Conservation (phyloP, 23 tunicate species). For the Phallusia fumigata region DNA sequence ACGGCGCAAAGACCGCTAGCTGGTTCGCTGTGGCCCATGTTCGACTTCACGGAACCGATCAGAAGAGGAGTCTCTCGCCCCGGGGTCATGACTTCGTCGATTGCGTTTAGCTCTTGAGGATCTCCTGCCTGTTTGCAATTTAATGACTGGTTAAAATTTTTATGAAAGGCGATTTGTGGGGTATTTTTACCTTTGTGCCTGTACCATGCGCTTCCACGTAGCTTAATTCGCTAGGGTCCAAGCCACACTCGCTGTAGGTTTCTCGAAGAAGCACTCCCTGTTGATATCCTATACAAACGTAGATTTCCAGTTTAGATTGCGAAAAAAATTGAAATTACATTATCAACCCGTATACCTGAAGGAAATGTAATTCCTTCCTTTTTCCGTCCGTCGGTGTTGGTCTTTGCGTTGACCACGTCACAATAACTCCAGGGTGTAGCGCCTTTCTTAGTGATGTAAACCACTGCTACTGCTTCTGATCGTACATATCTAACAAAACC, state of each 20-base stretch:
- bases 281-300: conserved; percentile 16
- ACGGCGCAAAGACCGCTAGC: conserved; percentile 27
- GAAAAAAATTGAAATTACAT: no score
- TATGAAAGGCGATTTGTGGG: no score
- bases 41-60: conserved; percentile 34
- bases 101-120: conserved; percentile 34
- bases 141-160: not conserved
- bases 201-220: conserved; percentile 49
- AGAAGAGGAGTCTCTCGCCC: conserved; percentile 16
- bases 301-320: no score
- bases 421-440: conserved; percentile 12
- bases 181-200: conserved; percentile 20
- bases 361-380: conserved; percentile 38
- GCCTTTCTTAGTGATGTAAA: not conserved
- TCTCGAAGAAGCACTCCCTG: conserved; percentile 5
- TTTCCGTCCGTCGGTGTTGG: conserved; percentile 16
- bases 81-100: conserved; percentile 21
- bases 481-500: conserved; percentile 9
- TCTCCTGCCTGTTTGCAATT: conserved; percentile 19
- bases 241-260: conserved; percentile 23
- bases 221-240: conserved; percentile 1
- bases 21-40: conserved; percentile 40
- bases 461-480: conserved; percentile 21
- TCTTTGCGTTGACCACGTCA: conserved; percentile 21
- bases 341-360: conserved; percentile 14